Percentiles rank a stretch among this genome's conserved stretches.
phyloP scores from a whole-genome alignment of 2,888 invertebrate species.

The Lasioglossum zephyrum region DNA sequence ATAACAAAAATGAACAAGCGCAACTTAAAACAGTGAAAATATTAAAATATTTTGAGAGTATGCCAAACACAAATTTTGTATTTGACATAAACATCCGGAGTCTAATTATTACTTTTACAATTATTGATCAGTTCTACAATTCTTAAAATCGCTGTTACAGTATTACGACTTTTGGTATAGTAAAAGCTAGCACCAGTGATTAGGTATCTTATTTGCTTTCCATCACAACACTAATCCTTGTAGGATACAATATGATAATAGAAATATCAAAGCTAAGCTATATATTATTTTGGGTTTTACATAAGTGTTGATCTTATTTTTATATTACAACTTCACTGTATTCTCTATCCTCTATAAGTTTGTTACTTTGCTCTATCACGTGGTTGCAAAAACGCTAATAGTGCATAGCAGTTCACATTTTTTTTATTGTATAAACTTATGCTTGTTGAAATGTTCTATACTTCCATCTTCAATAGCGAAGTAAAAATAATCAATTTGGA shows the following conservation, averaged over 20 bases:
- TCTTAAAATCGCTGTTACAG: background rate
- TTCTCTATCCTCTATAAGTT: conserved; percentile 10
- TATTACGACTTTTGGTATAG: background rate
- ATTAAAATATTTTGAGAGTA: too few species aligned
- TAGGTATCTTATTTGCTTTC: background rate
- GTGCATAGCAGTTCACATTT: conserved; percentile 15
- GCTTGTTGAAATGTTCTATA: conserved; percentile 1
- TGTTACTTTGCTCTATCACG: conserved; percentile 10
- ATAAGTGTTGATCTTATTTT: background rate
- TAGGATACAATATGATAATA: background rate
- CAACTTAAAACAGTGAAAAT: too few species aligned
- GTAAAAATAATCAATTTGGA: background rate
- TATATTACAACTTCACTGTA: conserved; percentile 10
- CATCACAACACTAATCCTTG: background rate
- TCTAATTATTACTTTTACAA: background rate
- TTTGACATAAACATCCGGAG: too few species aligned
- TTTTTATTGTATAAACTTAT: conserved; percentile 12
- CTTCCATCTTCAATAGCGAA: conserved; percentile 3
- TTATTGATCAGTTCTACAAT: background rate
- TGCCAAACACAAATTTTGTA: too few species aligned
- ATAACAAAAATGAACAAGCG: too few species aligned
- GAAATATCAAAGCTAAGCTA: background rate
- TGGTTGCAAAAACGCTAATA: conserved; percentile 8
- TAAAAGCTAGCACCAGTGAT: background rate
- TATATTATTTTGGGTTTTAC: background rate